Evolutionary conservation across 2,888 invertebrate genomes (phyloP).

Genomic region (Noctua pronuba): DNA sequence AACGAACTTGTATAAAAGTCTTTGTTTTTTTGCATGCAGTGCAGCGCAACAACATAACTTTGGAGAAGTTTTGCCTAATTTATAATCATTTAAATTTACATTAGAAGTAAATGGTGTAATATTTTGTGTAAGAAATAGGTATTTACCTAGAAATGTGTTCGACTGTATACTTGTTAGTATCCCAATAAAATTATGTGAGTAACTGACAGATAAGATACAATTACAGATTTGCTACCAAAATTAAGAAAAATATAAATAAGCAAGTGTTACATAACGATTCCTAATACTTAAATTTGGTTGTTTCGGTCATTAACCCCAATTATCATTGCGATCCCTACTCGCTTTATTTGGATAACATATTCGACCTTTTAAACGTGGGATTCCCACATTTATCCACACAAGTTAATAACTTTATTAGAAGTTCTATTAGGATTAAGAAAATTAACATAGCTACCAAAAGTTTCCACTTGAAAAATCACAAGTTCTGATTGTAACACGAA

Average conservation of each 20-base stretch:
- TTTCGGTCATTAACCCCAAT: slow-evolving; percentile 6
- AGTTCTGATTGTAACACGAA: neutral
- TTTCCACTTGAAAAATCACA: neutral
- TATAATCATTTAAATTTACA: neutral
- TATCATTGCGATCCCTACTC: slow-evolving; percentile 7
- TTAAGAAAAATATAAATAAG: neutral
- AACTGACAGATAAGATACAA: neutral
- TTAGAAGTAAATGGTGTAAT: neutral
- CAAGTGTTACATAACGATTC: neutral
- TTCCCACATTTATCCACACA: slow-evolving; percentile 20
- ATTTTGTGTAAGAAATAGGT: neutral
- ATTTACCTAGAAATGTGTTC: neutral
- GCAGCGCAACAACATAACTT: neutral
- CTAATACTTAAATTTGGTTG: neutral
- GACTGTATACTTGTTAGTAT: neutral
- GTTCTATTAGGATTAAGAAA: slow-evolving; percentile 3
- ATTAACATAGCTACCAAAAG: neutral
- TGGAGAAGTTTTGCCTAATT: neutral
- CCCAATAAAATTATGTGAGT: neutral
- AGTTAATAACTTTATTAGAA: slow-evolving; percentile 19
- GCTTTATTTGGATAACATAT: slow-evolving; percentile 21
- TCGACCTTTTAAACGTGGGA: slow-evolving; percentile 10
- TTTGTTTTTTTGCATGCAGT: neutral
- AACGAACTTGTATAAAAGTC: neutral
- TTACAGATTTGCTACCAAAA: neutral